These are phyloP conservation scores for Athripsodes cinereus DNA, from an alignment of 2,888 invertebrate genomes.

Conservation along the genomic window DNA sequence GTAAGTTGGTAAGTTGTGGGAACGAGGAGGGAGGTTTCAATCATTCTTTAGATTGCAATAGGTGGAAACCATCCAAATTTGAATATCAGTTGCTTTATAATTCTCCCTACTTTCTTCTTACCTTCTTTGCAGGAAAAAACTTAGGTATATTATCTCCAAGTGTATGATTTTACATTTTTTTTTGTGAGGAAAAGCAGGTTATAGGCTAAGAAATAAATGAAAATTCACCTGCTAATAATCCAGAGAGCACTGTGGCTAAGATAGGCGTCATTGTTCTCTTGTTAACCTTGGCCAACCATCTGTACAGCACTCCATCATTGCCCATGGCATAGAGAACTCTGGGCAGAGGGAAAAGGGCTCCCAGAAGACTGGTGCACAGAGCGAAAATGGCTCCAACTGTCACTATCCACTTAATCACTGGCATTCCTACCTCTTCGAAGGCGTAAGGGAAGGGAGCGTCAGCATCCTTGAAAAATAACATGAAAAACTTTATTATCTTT, in stretches of 20 bases:
- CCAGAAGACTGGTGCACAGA: conserved; percentile 79
- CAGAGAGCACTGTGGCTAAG: conserved; percentile 69
- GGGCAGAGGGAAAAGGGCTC: conserved; percentile 85
- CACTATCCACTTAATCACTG: conserved; percentile 80
- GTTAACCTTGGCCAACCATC: conserved; percentile 62
- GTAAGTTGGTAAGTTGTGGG: too few relatives aligned
- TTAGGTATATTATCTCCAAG: too few relatives aligned
- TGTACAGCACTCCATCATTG: conserved; percentile 79
- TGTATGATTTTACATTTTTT: too few relatives aligned
- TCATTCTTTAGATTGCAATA: too few relatives aligned
- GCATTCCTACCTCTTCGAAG: conserved; percentile 71
- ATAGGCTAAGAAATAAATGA: too few relatives aligned
- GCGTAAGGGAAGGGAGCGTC: conserved; percentile 85
- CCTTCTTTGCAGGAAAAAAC: too few relatives aligned
- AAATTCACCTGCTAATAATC: conserved; percentile 66
- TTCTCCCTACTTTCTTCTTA: too few relatives aligned
- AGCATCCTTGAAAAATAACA: conserved; percentile 56
- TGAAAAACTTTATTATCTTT: too few relatives aligned
- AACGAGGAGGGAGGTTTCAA: too few relatives aligned
- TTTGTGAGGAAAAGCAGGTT: too few relatives aligned
- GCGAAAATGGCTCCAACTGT: conserved; percentile 89
- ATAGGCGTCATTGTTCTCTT: conserved; percentile 73
- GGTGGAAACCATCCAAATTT: too few relatives aligned
- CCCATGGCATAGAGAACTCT: conserved; percentile 88
- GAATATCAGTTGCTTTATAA: too few relatives aligned